Evolutionary conservation across 2,888 invertebrate genomes (phyloP).

Genomic region (Leptinotarsa peninsularis): DNA sequence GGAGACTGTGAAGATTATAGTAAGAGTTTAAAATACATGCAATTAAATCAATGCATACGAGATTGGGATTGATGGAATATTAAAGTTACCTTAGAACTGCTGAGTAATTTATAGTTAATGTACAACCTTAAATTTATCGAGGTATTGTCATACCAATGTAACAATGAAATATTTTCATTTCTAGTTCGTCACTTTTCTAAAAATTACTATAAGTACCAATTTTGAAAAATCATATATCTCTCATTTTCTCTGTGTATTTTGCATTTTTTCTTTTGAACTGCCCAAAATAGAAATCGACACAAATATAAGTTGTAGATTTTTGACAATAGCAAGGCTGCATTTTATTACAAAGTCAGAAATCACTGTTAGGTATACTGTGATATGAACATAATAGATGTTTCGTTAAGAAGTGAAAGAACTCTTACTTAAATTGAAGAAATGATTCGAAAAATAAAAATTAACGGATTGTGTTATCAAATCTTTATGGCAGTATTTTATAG

Average conservation of each 20-base stretch:
- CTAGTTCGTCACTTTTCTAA: slow-evolving; percentile 28
- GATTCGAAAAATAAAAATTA: too few relatives aligned
- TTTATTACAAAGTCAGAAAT: too few relatives aligned
- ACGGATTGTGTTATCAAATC: too few relatives aligned
- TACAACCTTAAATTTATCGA: slow-evolving; percentile 34
- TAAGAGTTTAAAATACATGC: background rate
- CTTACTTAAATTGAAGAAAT: too few relatives aligned
- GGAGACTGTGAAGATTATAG: slow-evolving; percentile 2
- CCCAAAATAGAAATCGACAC: too few relatives aligned
- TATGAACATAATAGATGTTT: too few relatives aligned
- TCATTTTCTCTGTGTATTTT: background rate
- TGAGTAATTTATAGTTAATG: slow-evolving; percentile 11
- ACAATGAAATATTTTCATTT: slow-evolving; percentile 34
- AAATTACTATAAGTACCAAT: background rate
- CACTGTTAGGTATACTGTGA: too few relatives aligned
- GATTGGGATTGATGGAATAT: background rate
- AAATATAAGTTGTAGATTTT: too few relatives aligned
- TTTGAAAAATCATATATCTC: background rate
- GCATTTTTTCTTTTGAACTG: too few relatives aligned
- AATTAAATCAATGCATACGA: background rate
- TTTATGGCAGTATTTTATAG: too few relatives aligned
- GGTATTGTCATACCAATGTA: slow-evolving; percentile 47
- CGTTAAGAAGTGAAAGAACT: too few relatives aligned
- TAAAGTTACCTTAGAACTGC: background rate
- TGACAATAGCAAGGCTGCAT: too few relatives aligned